A percentile compares a stretch with the other conserved stretches of the same genome.
Evolutionary conservation across 92 coral and sea anemone species (phyloP).

Genomic region (Hydrozoanthus gracilis): DNA sequence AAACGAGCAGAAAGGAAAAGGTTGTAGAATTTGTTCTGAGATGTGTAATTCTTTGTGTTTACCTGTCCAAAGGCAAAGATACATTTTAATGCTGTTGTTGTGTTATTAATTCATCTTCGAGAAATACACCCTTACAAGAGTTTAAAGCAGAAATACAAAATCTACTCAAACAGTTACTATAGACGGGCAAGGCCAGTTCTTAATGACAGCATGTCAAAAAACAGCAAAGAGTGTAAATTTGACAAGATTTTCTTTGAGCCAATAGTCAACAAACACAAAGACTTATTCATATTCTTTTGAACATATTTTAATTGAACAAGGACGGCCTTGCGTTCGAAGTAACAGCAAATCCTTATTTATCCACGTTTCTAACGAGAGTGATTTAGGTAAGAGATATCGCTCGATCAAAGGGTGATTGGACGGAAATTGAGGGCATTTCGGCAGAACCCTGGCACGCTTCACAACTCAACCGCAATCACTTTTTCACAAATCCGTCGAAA

Average conservation of each 20-base stretch:
- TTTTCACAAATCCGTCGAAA: conserved; percentile 20
- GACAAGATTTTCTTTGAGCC: conserved; percentile 45
- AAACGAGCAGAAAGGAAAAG: not conserved
- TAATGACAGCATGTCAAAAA: conserved; percentile 46
- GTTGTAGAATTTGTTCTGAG: not conserved
- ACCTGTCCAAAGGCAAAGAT: not conserved
- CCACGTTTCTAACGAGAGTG: conserved; percentile 18
- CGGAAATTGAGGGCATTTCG: conserved; percentile 61
- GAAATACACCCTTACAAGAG: not conserved
- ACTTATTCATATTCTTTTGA: conserved; percentile 50
- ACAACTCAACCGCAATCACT: conserved; percentile 19
- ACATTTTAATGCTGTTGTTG: not conserved
- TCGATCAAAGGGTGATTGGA: conserved; percentile 65
- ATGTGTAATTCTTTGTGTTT: not conserved
- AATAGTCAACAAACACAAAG: conserved; percentile 44
- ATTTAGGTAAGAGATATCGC: conserved; percentile 43
- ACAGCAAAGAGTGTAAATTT: conserved; percentile 31
- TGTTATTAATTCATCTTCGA: conserved; percentile 13
- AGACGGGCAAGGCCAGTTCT: conserved; percentile 19
- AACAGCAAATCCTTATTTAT: not conserved
- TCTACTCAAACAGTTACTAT: conserved; percentile 28
- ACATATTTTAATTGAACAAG: conserved; percentile 45
- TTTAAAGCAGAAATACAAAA: conserved; percentile 18
- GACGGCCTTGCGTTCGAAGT: conserved; percentile 22
- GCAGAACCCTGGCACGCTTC: conserved; percentile 40